These are phyloP conservation scores for Catharus fuscescens DNA, from an alignment of 2,113 vertebrate species.

Conservation along the genomic window DNA sequence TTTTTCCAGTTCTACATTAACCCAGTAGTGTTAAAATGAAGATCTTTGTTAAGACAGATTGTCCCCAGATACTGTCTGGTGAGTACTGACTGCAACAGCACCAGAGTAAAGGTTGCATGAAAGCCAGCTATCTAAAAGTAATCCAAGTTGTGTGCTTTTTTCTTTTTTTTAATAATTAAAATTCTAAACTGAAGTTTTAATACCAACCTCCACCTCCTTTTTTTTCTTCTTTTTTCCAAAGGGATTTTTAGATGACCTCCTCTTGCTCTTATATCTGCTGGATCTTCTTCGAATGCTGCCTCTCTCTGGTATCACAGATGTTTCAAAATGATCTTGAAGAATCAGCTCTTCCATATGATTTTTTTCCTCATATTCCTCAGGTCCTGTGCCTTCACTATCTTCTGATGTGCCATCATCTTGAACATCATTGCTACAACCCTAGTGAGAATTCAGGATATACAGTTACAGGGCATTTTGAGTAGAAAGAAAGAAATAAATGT, in stretches of 20 bases:
- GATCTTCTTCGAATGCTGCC: slow-evolving; percentile 34
- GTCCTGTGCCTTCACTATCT: background rate
- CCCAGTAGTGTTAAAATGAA: background rate
- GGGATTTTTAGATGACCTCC: slow-evolving; percentile 20
- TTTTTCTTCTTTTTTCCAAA: slow-evolving; percentile 39
- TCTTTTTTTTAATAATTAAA: background rate
- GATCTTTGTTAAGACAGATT: background rate
- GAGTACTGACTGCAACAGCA: background rate
- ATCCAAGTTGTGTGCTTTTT: background rate
- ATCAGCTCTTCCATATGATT: background rate
- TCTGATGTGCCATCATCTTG: slow-evolving; percentile 13
- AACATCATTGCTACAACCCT: background rate
- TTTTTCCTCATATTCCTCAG: slow-evolving; percentile 21
- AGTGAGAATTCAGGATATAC: background rate
- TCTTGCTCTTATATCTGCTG: slow-evolving; percentile 16
- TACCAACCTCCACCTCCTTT: slow-evolving; percentile 38
- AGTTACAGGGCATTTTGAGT: background rate
- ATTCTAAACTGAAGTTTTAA: background rate
- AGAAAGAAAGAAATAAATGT: background rate
- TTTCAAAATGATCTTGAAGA: background rate
- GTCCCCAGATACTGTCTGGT: background rate
- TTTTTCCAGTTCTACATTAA: background rate
- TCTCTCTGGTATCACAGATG: background rate
- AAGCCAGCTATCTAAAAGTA: background rate
- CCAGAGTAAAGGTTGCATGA: background rate